Evolutionary conservation across 2,888 invertebrate genomes (phyloP).

Genomic region (Tachina grossa): DNA sequence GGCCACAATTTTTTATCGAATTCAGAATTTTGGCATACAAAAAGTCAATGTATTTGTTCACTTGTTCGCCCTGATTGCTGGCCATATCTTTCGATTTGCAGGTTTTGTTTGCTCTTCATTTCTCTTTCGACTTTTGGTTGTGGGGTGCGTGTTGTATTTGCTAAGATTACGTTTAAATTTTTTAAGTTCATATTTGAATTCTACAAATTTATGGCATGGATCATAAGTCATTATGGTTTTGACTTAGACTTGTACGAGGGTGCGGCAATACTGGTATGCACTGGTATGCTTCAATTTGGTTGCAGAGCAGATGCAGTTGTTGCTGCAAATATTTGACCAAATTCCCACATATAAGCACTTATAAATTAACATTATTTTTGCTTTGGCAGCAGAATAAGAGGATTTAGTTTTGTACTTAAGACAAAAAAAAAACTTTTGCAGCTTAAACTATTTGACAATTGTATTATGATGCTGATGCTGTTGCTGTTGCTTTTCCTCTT

Average conservation of each 20-base stretch:
- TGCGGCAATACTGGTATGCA: neutral
- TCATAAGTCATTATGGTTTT: conserved; percentile 49
- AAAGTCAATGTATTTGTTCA: conserved; percentile 1
- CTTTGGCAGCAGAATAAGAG: conserved; percentile 28
- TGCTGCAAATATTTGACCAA: conserved; percentile 17
- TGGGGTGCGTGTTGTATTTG: neutral
- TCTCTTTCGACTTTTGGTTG: neutral
- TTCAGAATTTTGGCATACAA: neutral
- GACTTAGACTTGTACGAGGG: conserved; percentile 26
- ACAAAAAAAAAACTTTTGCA: neutral
- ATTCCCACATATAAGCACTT: conserved; percentile 3
- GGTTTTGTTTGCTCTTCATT: conserved; percentile 14
- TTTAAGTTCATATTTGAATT: conserved; percentile 43
- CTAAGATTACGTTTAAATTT: conserved; percentile 22
- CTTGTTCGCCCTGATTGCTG: conserved; percentile 15
- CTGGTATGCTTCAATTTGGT: neutral
- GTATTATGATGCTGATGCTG: conserved; percentile 25
- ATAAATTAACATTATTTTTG: neutral
- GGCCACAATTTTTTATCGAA: neutral
- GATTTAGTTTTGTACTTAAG: conserved; percentile 37
- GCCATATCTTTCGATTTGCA: conserved; percentile 1
- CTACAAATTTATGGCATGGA: conserved; percentile 48
- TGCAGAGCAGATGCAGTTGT: conserved; percentile 25
- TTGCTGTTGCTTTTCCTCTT: neutral
- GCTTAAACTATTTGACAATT: conserved; percentile 59